Evolutionary conservation across 2,797 vertebrate genomes (phyloP), one percentile per base, ranked within the genome.

Genomic region (Yasuhikotakia modesta): DNA sequence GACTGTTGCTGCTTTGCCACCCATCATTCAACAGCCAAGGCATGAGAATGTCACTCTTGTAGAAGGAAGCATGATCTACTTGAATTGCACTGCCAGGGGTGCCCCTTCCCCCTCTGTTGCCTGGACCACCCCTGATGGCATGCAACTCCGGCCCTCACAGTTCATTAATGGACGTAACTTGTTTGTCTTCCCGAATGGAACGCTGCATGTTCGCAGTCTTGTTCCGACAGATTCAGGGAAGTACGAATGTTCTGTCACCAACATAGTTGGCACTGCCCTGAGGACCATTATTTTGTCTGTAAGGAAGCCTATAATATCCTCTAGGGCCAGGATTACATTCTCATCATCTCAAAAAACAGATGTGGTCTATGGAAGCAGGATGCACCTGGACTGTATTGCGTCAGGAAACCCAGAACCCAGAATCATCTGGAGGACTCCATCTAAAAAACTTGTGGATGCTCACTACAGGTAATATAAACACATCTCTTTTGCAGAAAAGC

Each of bases 151-250:
- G 10, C 89, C 95, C 0, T 94, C 95, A 0, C 93, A 95, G 83
- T 92, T 93, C 66, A 73, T 93, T 19, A 89, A 81, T 6, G 92
- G 92, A 10, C 92, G 90, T 69, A 95, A 95, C 84, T 71, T 92
- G 0, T 88, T 92, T 46, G 94, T 97, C 66, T 97, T 97, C 83
- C 95, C 95, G 64, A 98, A 98, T 6, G 97, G 97, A 5, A 98
- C 97, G 0, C 93, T 98, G 0, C 88, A 92, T 77, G 90, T 98
- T 70, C 91, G 87, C 14, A 88, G 84, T 0, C 52, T 95, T 0
- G 85, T 87, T 2, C 84, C 79, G 0, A 87, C 73, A 27, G 91
- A 97, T 77, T 87, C 89, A 0, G 97, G 97, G 4, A 92, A 71
- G 60, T 98, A 98, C 0, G 91, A 96, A 80, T 98, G 97, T 60